Evolutionary conservation across 2,888 invertebrate genomes (phyloP), one percentile per base, ranked within the genome.

Genomic region (Diadegma fenestrale): DNA sequence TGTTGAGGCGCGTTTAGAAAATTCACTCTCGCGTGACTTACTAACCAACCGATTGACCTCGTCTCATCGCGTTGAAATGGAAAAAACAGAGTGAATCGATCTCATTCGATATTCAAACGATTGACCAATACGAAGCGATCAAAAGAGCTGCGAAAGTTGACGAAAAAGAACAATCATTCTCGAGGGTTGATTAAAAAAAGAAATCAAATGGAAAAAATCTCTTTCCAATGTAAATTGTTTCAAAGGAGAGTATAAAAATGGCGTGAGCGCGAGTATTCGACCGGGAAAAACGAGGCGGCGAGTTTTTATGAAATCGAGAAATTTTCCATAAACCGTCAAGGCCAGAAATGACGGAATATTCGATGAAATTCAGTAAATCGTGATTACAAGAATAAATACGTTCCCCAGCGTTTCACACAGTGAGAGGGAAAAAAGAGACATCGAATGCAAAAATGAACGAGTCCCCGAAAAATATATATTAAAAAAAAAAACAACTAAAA

Each of bases 121-220:
- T 61, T 61, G 76, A 17, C 43, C 14, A 45, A 61, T 45, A 61
- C 69, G 71, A 79, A 79, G 61, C 33, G 69, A 69, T 33, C 45
- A 33, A 71, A 22, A 22, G 61, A n/a, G 26, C 63, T 14, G 41
- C 43, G 73, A 43, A n/a, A 33, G 45, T 63, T 19, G 79, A 45
- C 69, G 69, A 54, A 75, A 82, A 75, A 79, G 66, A 81, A 54
- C 73, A 10, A 71, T 17, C 45, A n/a, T 45, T 30, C 48, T 14
- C 45, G 64, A 80, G 61, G 33, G 81, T 76, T 82, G 81, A 86
- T 82, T 79, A 41, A 73, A 82, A 86, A 84, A 79, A n/a, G n/a
- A 79, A 63, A 4, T 51, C 43, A 66, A 66, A 14, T 61, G 22
- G 58, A 12, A 22, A 43, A 66, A 64, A 17, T 5, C 58, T 78